Evolutionary conservation across 2,797 vertebrate species (phyloP).

Genomic region (Diplodus puntazzo): DNA sequence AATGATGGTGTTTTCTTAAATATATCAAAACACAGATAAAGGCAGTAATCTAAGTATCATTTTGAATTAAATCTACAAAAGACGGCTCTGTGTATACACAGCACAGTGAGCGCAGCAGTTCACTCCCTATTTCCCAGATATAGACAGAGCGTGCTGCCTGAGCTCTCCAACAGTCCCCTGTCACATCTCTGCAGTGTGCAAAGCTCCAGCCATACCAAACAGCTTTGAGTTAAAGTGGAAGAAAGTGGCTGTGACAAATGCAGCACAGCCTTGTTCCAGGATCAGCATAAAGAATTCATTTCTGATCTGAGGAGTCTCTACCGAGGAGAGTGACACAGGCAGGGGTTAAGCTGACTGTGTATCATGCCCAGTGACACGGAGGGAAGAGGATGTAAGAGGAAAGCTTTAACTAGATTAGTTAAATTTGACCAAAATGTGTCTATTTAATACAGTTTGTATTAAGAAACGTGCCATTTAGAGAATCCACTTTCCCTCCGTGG

Average conservation of each 20-base stretch:
- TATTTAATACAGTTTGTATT: constrained; percentile 26
- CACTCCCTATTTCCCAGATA: constrained; percentile 39
- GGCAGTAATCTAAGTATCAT: not conserved
- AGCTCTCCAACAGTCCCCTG: constrained; percentile 62
- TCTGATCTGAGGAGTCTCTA: constrained; percentile 73
- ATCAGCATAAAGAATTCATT: constrained; percentile 83
- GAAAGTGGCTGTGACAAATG: constrained; percentile 83
- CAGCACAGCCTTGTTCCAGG: constrained; percentile 77
- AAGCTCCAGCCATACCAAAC: constrained; percentile 73
- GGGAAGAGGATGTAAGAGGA: constrained; percentile 55
- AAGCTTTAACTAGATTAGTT: constrained; percentile 48
- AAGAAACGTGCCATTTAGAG: not conserved
- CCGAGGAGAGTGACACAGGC: constrained; percentile 73
- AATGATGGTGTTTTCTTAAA: not conserved
- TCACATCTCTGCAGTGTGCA: constrained; percentile 69
- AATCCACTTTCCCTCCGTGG: constrained; percentile 3
- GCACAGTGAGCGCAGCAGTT: constrained; percentile 29
- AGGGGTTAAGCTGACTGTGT: constrained; percentile 74
- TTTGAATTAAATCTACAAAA: constrained; percentile 39
- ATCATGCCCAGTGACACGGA: constrained; percentile 70
- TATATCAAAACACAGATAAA: constrained; percentile 9
- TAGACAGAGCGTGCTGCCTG: constrained; percentile 39
- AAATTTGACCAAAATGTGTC: constrained; percentile 20
- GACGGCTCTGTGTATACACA: constrained; percentile 9
- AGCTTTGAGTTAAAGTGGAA: constrained; percentile 78